Percentiles rank a stretch among this genome's conserved stretches.
phyloP scores from a whole-genome alignment of 2,888 invertebrate species.

The Dexiosoma caninum region DNA sequence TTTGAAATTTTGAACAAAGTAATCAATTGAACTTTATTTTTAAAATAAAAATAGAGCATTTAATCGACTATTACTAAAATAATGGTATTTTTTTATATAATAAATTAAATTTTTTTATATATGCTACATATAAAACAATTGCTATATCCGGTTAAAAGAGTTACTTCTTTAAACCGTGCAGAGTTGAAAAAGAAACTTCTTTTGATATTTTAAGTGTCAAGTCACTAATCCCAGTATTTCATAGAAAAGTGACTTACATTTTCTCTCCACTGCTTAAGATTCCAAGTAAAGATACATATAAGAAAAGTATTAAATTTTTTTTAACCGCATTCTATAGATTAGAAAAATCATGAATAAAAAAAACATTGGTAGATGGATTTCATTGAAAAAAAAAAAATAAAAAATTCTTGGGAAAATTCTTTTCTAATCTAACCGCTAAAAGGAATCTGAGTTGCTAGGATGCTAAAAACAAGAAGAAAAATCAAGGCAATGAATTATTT shows the following conservation, averaged over 20 bases:
- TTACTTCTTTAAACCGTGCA: background rate
- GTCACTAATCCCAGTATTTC: conserved; percentile 32
- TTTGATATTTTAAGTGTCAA: background rate
- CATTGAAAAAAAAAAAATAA: no score
- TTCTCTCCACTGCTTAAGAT: background rate
- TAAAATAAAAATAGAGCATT: background rate
- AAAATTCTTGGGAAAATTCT: conserved; percentile 48
- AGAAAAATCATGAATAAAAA: conserved; percentile 8
- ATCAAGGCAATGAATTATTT: conserved; percentile 32
- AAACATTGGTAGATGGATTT: conserved; percentile 23
- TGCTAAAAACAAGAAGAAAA: background rate
- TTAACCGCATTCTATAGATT: conserved; percentile 38
- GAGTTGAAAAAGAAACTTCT: background rate
- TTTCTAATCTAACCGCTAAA: conserved; percentile 34
- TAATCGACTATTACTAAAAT: no score
- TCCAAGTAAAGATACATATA: conserved; percentile 11
- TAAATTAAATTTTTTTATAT: background rate
- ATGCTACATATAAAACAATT: no score
- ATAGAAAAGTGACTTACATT: conserved; percentile 19
- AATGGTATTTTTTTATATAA: no score
- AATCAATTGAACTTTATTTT: background rate
- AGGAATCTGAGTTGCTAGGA: conserved; percentile 1
- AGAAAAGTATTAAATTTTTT: conserved; percentile 24
- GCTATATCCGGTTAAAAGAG: conserved; percentile 7
- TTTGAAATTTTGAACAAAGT: background rate